These are phyloP conservation scores for Nanorana parkeri DNA, from an alignment of 2,113 vertebrate genomes.

Conservation along the genomic window DNA sequence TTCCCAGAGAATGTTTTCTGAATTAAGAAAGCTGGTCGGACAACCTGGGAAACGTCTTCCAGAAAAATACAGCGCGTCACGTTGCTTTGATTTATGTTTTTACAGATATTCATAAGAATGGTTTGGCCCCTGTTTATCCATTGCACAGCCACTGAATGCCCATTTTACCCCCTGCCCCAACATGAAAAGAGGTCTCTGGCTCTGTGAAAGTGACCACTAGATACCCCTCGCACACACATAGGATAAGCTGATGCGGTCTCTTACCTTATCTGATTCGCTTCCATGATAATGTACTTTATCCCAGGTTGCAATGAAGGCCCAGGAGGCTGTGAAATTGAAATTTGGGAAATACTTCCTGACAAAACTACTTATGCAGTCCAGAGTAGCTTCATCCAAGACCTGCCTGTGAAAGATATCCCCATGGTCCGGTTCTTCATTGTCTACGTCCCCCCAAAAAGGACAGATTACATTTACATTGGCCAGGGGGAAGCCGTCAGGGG, in stretches of 20 bases:
- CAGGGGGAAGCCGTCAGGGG: constrained; percentile 56
- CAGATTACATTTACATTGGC: constrained; percentile 60
- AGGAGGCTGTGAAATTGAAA: constrained; percentile 58
- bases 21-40: too few relatives aligned
- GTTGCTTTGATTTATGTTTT: too few relatives aligned
- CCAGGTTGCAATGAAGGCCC: constrained; percentile 72
- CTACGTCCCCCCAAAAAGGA: constrained; percentile 67
- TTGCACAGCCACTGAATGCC: too few relatives aligned
- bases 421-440: constrained; percentile 60
- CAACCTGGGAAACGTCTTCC: too few relatives aligned
- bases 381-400: constrained; percentile 49
- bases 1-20: too few relatives aligned
- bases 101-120: too few relatives aligned
- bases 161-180: too few relatives aligned
- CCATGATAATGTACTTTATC: constrained; percentile 60
- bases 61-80: too few relatives aligned
- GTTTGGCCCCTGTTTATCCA: too few relatives aligned
- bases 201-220: too few relatives aligned
- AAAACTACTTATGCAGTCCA: constrained; percentile 62
- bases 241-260: neutral
- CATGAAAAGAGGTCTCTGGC: too few relatives aligned
- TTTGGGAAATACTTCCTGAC: constrained; percentile 63
- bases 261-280: constrained; percentile 60
- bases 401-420: constrained; percentile 58
- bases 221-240: neutral